These are phyloP conservation scores for Amphiprion percula DNA, from an alignment of 2,113 vertebrate species.

Conservation along the genomic window DNA sequence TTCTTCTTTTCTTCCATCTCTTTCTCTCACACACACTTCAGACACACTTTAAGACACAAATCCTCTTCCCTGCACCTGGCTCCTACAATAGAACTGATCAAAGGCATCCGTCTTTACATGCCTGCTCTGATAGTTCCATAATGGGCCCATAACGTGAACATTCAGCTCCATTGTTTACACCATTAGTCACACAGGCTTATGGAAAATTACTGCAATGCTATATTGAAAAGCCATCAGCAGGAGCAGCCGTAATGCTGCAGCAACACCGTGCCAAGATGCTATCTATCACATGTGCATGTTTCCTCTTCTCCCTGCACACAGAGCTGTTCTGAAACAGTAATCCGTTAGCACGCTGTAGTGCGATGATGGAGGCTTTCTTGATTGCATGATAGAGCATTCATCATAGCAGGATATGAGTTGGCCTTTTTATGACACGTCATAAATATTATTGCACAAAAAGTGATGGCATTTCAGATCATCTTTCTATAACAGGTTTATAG, in stretches of 20 bases:
- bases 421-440: constrained; percentile 7
- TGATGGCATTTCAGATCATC: neutral
- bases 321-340: constrained; percentile 48
- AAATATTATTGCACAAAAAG: neutral
- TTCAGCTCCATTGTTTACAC: constrained; percentile 72
- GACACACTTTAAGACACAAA: constrained; percentile 42
- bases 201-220: constrained; percentile 68
- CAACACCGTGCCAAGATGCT: constrained; percentile 57
- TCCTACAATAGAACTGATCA: constrained; percentile 68
- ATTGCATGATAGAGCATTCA: constrained; percentile 22
- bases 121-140: constrained; percentile 67
- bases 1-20: neutral
- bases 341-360: constrained; percentile 16
- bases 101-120: constrained; percentile 69
- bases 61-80: constrained; percentile 58
- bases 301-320: constrained; percentile 22
- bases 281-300: constrained; percentile 60
- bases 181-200: constrained; percentile 77
- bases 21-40: constrained; percentile 38
- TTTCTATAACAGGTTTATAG: neutral
- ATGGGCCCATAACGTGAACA: constrained; percentile 76
- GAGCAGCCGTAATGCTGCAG: constrained; percentile 41
- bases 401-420: neutral
- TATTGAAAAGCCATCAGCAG: constrained; percentile 73
- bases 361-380: constrained; percentile 27